Evolutionary conservation across 2,888 invertebrate genomes (phyloP), one percentile per base, ranked within the genome.

Genomic region (Achlya flavicornis): DNA sequence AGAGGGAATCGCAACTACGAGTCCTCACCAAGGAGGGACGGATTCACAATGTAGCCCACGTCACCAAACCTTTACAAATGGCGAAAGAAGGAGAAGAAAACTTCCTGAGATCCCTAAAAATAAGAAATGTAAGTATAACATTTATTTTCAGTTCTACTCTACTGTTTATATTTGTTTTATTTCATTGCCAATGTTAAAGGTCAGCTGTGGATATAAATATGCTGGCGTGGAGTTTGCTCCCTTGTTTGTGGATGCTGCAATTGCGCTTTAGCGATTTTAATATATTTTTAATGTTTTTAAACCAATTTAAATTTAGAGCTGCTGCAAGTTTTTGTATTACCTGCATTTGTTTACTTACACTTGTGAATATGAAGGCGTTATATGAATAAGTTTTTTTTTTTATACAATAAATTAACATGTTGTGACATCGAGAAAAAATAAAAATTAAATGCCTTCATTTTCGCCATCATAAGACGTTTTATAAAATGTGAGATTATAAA

Each of bases 91-190:
- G 80, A 94, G 98, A 78, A 95, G 98, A 90, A 97, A 97, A 91
- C 94, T 98, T 35, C 98, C 98, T 46, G 98, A 98, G 91, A 98
- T 98, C 78, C 98, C 98, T 6, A 98, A 97, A 88, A 96, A 97
- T 80, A 97, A 97, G 88, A 97, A 97, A 95, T 95, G 97, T 97
- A 88, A 96, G 96, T 89, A 70, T 7, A 10, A 8, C 10, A 53
- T 58, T n/a, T 63, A 76, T 65, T 62, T 62, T 67, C 8, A 19
- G n/a, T 26, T 58, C n/a, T 38, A n/a, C 26, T 67, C 64, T 26
- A 63, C 61, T 67, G 59, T 66, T 64, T 58, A 60, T 62, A 33
- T 58, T 63, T 19, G 19, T 53, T 26, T 26, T 63, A 61, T 64
- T 66, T 64, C 65, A 62, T 63, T 66, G 58, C 61, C 10, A 66